Base-by-base conservation (phyloP, 2,888 invertebrate genomes). In the Sinopyrophorus schimmeli region DNA sequence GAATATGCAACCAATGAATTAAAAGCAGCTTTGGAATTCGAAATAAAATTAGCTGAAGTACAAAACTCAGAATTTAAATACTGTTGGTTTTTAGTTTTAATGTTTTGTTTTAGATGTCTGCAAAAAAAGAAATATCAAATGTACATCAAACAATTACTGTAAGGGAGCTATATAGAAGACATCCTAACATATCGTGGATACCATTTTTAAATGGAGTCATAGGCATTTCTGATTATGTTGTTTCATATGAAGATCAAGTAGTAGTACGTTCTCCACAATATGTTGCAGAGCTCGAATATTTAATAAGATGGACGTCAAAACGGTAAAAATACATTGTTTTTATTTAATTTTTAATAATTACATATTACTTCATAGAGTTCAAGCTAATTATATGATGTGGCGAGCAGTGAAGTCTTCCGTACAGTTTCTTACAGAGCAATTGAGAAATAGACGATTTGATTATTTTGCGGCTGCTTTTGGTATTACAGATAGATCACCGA, bases 321-420 rank as follows among this genome's bases (percentile, higher is more conserved):
- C 76, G 69, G 72, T 71, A 62, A 34, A n/a, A 11, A 17, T n/a
- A n/a, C n/a, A n/a, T n/a, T n/a, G n/a, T n/a, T n/a, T n/a, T n/a
- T n/a, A n/a, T n/a, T n/a, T n/a, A n/a, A n/a, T n/a, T n/a, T 5
- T 11, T 21, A 11, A 18, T 12, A 21, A 16, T 5, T 14, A 21
- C n/a, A 12, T 18, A 11, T 15, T 23, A 5, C 4, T 3, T 54
- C 62, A 5, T 65, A 80, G 87, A 53, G 76, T 79, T 3, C 77
- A 86, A 61, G 89, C 92, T 1, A 93, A 94, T 75, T 94, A 94
- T 67, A 82, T 89, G 62, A 82, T 92, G 81, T 93, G 93, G 92
- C 80, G 92, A 31, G 87, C 86, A 0, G 86, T 89, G 0, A 84
- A 83, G 0, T 84, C 86, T 5, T 84, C 88, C 0, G 80, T 88